Percentiles rank a stretch among this genome's conserved stretches.
Conservation (phyloP, 2,888 invertebrate genomes). For the Meiosimyza decipiens region DNA sequence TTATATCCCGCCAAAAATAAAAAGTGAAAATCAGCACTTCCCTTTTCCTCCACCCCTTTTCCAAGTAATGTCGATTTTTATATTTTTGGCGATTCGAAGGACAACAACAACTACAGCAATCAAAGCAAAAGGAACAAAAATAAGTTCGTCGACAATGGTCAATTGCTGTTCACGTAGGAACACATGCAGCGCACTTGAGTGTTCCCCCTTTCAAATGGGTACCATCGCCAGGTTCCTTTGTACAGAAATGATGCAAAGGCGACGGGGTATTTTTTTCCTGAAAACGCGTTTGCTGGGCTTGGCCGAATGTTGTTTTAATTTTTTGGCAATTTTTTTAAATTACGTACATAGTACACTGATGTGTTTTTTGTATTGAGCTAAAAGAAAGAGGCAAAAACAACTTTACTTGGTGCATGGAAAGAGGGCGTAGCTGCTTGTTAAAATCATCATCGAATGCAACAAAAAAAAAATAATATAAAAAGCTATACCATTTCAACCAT, state of each 20-base stretch:
- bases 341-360: background rate
- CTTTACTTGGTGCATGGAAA: no score
- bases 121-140: background rate
- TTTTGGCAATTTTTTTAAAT: slow-evolving; percentile 28
- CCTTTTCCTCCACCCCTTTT: no score
- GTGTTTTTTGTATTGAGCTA: background rate
- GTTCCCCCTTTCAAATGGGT: background rate
- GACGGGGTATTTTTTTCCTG: background rate
- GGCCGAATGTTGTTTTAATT: slow-evolving; percentile 19
- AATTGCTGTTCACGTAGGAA: slow-evolving; percentile 14
- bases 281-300: no score
- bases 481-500: no score
- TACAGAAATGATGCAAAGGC: background rate
- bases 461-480: no score
- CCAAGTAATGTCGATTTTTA: no score
- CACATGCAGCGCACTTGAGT: background rate
- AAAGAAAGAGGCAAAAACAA: no score
- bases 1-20: slow-evolving; percentile 28
- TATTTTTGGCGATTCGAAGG: no score
- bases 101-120: no score
- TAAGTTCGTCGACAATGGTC: slow-evolving; percentile 14
- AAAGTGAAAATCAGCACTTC: slow-evolving; percentile 30
- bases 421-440: no score
- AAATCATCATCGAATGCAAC: no score
- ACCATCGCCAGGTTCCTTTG: no score